A percentile compares a stretch with the other conserved stretches of the same genome.
phyloP scores from a whole-genome alignment of 2,113 vertebrate species.

The Stomatorhinus ivindoensis region DNA sequence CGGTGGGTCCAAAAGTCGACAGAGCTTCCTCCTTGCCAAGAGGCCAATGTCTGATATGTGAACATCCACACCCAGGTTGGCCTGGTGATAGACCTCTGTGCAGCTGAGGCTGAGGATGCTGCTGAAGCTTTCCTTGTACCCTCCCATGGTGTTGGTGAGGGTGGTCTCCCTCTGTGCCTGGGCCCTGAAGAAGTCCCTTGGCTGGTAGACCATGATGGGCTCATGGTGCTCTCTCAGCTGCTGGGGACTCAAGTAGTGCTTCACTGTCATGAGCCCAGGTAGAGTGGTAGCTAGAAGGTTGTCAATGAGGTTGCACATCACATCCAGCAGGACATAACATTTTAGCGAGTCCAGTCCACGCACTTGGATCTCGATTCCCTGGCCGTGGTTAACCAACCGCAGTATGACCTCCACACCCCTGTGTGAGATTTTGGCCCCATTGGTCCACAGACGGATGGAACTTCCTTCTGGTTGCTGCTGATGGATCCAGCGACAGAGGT shows the following conservation, averaged over 20 bases:
- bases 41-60: slow-evolving; percentile 79
- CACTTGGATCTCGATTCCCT: slow-evolving; percentile 90
- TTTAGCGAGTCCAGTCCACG: slow-evolving; percentile 78
- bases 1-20: slow-evolving; percentile 86
- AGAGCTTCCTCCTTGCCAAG: slow-evolving; percentile 80
- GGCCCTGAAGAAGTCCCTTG: slow-evolving; percentile 87
- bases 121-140: slow-evolving; percentile 92
- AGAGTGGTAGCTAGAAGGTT: slow-evolving; percentile 81
- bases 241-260: slow-evolving; percentile 93
- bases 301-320: slow-evolving; percentile 84
- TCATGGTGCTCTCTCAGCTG: slow-evolving; percentile 89
- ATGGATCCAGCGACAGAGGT: slow-evolving; percentile 91
- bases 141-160: slow-evolving; percentile 91
- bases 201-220: slow-evolving; percentile 95
- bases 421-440: slow-evolving; percentile 80
- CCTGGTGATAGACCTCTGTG: slow-evolving; percentile 81
- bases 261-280: slow-evolving; percentile 80
- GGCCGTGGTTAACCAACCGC: slow-evolving; percentile 90
- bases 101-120: slow-evolving; percentile 88
- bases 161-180: slow-evolving; percentile 80
- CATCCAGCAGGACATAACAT: slow-evolving; percentile 86
- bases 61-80: slow-evolving; percentile 77
- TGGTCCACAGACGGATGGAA: slow-evolving; percentile 86
- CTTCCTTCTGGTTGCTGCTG: slow-evolving; percentile 82
- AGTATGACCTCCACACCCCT: slow-evolving; percentile 79